Base-by-base conservation (phyloP, 2,888 invertebrate species). In the Cataglyphis albicans region DNA sequence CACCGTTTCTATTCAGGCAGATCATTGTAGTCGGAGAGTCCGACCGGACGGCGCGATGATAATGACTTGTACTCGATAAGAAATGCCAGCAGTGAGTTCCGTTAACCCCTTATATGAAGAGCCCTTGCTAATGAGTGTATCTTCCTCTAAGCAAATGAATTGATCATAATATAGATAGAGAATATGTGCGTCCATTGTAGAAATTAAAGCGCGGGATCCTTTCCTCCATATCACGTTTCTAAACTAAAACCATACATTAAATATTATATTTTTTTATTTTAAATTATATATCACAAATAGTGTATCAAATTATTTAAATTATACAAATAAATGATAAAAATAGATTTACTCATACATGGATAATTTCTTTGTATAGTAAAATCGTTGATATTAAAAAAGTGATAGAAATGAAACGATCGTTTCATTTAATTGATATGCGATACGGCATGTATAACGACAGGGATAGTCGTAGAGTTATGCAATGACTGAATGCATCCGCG, bases 361-460 rank as follows among this genome's bases (percentile, higher is more conserved):
- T 15, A 12, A 41, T 38, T 12, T 35, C 35, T 2, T 44, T 18
- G 18, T 0, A 41, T 32, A 4, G 41, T 48, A 25, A 61, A 29
- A 76, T 83, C 38, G 12, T 25, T 55, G 67, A 10, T 15, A 41
- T 29, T 52, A 52, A 52, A 35, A 86, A 75, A 87, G 84, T 89
- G 84, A 90, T 90, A 88, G 87, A 90, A 92, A 90, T 86, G 85
- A 91, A 89, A 81, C 78, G 76, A 72, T 80, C 76, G 87, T 55
- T 21, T 41, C 21, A 76, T 89, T 72, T 90, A 90, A 92, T 92
- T 93, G 90, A 90, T 92, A 92, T 92, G 90, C 92, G 83, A 86
- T 87, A 78, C 82, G 78, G 80, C 85, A 67, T 85, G 41, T 84
- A 57, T 84, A 84, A 84, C 78, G 68, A 82, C 82, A 85, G 85